Evolutionary conservation across 2,797 vertebrate species (phyloP).

Genomic region (Pipistrellus pipistrellus): DNA sequence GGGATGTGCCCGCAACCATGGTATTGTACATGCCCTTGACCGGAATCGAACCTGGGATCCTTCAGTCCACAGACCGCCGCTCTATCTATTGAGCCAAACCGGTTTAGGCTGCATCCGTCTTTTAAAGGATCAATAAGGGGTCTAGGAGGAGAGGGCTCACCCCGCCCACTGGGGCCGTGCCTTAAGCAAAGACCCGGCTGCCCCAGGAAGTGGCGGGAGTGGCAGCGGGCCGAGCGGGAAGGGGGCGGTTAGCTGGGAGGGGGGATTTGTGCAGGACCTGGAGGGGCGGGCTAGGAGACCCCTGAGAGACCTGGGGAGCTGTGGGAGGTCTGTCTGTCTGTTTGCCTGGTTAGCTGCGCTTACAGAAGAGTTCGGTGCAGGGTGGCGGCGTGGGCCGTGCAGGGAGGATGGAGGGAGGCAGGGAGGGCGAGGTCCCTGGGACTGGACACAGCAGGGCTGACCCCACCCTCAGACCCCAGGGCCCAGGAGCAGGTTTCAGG

Average conservation of each 20-base stretch:
- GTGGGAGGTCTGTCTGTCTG: not conserved
- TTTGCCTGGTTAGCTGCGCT: not conserved
- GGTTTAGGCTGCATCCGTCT: too few relatives aligned
- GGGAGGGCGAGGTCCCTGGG: not conserved
- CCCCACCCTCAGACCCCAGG: not conserved
- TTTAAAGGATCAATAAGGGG: not conserved
- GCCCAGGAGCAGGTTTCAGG: not conserved
- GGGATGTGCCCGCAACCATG: too few relatives aligned
- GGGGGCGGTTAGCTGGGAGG: accelerated
- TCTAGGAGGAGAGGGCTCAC: not conserved
- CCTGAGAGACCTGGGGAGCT: not conserved
- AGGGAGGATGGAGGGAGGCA: not conserved
- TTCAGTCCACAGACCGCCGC: too few relatives aligned
- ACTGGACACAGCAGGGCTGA: not conserved
- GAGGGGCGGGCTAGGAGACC: not conserved
- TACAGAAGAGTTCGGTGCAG: not conserved
- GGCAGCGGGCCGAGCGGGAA: too few relatives aligned
- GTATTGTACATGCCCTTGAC: too few relatives aligned
- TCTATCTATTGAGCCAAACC: too few relatives aligned
- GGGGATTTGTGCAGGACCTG: not conserved
- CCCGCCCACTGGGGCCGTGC: too few relatives aligned
- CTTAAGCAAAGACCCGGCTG: not conserved
- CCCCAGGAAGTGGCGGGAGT: not conserved
- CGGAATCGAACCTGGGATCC: too few relatives aligned
- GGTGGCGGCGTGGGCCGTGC: not conserved